Evolutionary conservation across 2,113 vertebrate genomes (phyloP), one percentile per base, ranked within the genome.

Genomic region (Ctenomys sociabilis): DNA sequence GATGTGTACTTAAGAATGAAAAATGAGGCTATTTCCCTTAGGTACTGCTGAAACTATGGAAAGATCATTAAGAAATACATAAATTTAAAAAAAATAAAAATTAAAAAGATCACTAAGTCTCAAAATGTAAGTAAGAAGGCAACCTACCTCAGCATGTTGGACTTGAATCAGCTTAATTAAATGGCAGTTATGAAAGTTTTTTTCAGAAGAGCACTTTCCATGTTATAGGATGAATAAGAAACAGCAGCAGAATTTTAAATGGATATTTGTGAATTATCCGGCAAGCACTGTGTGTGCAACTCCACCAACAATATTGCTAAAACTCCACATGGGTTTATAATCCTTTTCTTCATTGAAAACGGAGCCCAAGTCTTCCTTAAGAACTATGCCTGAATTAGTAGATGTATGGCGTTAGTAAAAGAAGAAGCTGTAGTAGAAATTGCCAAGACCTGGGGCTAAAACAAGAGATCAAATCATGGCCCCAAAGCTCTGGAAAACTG

Each of bases 121-220:
- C 64, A 93, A 91, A 84, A 78, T 72, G 57, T 89, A 95, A 91
- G 73, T 91, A 91, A 43, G 61, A 91, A n/a, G 57, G 35, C 78
- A 94, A 49, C 30, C 45, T 93, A 83, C 10, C 0, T 85, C 63
- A 77, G 40, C 63, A 17, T 80, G 6, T 75, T 70, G 92, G 52
- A 80, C 72, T 63, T 43, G 32, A 94, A 22, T n/a, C 92, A 81
- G 43, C 66, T 95, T 85, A 81, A 96, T 96, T 95, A 93, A 97
- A 75, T 43, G 73, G 9, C 24, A 64, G 0, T 95, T 85, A 78
- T 59, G 82, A 68, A 90, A 81, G 30, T 59, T 87, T 93, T 93
- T 57, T 95, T 85, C 59, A 68, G 30, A 85, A 52, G 8, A 54
- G 9, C 19, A 64, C 64, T 19, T 88, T 95, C 37, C 8, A 0